Evolutionary conservation across 1,140 invertebrate genomes (phyloP).

Genomic region (Ditylenchus dipsaci): DNA sequence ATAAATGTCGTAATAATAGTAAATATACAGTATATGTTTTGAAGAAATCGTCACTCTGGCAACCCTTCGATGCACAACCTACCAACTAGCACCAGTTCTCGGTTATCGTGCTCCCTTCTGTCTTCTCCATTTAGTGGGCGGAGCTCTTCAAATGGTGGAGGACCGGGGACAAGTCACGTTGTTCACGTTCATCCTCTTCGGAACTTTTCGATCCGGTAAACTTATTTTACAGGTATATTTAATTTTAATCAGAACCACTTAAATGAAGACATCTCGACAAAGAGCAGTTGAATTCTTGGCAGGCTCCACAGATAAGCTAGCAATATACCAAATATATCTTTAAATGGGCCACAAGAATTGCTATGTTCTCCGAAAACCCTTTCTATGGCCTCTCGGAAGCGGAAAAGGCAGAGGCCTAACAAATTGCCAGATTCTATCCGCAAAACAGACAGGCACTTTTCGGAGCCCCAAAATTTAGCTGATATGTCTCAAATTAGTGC

Average conservation of each 20-base stretch:
- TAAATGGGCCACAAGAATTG: no score
- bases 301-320: no score
- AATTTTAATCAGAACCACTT: no score
- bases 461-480: no score
- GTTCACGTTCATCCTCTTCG: neutral
- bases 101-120: neutral
- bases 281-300: no score
- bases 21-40: neutral
- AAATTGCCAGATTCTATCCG: neutral
- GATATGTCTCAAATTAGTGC: no score
- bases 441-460: no score
- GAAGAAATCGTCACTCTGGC: conserved; percentile 34
- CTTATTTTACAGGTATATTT: neutral
- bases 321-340: no score
- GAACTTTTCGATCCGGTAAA: neutral
- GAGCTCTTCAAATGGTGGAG: neutral
- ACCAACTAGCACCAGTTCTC: neutral
- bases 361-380: no score
- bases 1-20: no score
- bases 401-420: neutral
- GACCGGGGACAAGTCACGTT: neutral
- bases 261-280: no score
- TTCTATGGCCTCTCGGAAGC: neutral
- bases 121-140: neutral
- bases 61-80: conserved; percentile 35